phyloP scores from a whole-genome alignment of 2,888 invertebrate genomes.

The Hyposoter dolosus region DNA sequence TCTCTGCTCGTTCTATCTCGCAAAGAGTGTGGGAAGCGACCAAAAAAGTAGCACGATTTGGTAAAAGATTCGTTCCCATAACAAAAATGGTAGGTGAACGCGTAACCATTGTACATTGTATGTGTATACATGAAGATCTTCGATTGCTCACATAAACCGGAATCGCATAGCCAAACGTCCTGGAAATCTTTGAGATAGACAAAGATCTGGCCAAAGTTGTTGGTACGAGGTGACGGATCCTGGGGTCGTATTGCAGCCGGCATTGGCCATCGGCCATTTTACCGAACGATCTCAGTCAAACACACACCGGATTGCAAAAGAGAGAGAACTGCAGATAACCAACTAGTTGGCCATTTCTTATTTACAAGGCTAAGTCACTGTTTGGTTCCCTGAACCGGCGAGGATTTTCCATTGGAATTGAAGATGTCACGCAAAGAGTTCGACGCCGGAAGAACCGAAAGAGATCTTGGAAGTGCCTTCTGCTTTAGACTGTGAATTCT shows the following conservation, averaged over 20 bases:
- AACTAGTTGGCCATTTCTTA: conserved; percentile 13
- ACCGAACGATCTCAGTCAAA: conserved; percentile 14
- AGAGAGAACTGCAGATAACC: conserved; percentile 19
- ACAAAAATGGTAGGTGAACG: not conserved
- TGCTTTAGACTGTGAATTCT: conserved; percentile 6
- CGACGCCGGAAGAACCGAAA: conserved; percentile 32
- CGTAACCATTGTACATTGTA: not conserved
- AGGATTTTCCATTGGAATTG: conserved; percentile 26
- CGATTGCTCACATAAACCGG: conserved; percentile 10
- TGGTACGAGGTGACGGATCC: conserved; percentile 9
- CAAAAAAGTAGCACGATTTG: conserved; percentile 14
- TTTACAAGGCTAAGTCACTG: conserved; percentile 17
- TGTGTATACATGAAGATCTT: not conserved
- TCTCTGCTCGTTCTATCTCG: conserved; percentile 18
- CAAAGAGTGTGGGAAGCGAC: not conserved
- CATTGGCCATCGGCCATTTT: conserved; percentile 35
- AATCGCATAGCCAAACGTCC: conserved; percentile 27
- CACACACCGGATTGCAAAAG: not conserved
- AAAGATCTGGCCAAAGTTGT: not conserved
- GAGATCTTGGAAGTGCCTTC: conserved; percentile 26
- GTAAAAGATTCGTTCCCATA: conserved; percentile 1
- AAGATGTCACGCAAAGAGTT: conserved; percentile 35
- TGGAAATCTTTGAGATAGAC: conserved; percentile 30
- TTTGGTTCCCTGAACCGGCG: not conserved
- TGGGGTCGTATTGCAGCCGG: conserved; percentile 11